Evolutionary conservation across 2,113 vertebrate species (phyloP).

Genomic region (Cavia porcellus): DNA sequence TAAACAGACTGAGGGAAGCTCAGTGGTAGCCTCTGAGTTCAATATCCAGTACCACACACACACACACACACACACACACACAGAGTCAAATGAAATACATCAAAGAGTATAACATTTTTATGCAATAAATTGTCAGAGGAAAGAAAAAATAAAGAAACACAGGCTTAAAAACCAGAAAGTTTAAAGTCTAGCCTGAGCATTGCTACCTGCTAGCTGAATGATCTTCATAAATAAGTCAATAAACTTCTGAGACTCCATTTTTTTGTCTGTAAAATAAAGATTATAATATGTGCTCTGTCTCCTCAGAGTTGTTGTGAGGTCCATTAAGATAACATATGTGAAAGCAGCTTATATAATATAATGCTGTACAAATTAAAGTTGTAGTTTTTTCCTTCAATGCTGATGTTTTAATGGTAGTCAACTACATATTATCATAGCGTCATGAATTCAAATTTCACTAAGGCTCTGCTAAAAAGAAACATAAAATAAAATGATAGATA

Average conservation of each 20-base stretch:
- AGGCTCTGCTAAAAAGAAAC: slow-evolving; percentile 41
- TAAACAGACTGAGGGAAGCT: background rate
- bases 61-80: background rate
- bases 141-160: background rate
- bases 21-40: background rate
- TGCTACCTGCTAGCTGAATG: background rate
- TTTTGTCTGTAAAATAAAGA: slow-evolving; percentile 57
- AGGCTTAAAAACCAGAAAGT: slow-evolving; percentile 12
- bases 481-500: slow-evolving; percentile 73
- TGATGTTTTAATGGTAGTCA: slow-evolving; percentile 61
- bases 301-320: slow-evolving; percentile 6
- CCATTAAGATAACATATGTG: slow-evolving; percentile 11
- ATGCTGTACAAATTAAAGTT: slow-evolving; percentile 3
- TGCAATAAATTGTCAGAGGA: background rate
- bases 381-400: slow-evolving; percentile 21
- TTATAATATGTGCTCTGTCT: background rate
- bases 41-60: background rate
- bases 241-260: slow-evolving; percentile 18
- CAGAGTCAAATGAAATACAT: background rate
- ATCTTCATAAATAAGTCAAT: slow-evolving; percentile 61
- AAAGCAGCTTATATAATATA: background rate
- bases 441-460: slow-evolving; percentile 61
- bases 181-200: slow-evolving; percentile 1
- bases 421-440: slow-evolving; percentile 38
- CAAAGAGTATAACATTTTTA: background rate